Percentiles rank a stretch among this genome's conserved stretches.
These are phyloP conservation scores for Ooceraea biroi DNA, from an alignment of 1,140 invertebrate species.

Conservation along the genomic window DNA sequence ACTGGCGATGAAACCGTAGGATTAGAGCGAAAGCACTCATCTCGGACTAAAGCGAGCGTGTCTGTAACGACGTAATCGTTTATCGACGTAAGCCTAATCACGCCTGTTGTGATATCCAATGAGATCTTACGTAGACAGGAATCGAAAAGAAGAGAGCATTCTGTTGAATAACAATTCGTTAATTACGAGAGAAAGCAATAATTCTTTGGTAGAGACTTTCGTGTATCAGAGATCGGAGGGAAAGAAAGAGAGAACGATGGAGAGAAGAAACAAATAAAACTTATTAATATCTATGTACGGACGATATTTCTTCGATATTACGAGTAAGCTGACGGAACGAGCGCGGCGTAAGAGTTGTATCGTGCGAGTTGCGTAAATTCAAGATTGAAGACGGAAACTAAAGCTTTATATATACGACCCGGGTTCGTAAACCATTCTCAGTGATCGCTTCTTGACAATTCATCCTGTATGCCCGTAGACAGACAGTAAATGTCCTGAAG, in stretches of 20 bases:
- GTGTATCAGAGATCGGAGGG: slow-evolving; percentile 27
- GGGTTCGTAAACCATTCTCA: slow-evolving; percentile 37
- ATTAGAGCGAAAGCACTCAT: slow-evolving; percentile 53
- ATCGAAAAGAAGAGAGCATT: slow-evolving; percentile 36
- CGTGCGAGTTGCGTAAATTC: slow-evolving; percentile 2
- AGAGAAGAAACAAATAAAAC: slow-evolving; percentile 55
- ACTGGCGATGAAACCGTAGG: slow-evolving; percentile 35
- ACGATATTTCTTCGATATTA: slow-evolving; percentile 65
- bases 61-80: slow-evolving; percentile 54
- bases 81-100: slow-evolving; percentile 73
- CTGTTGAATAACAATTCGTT: slow-evolving; percentile 60
- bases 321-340: slow-evolving; percentile 50
- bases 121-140: slow-evolving; percentile 61
- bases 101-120: slow-evolving; percentile 70
- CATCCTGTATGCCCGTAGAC: slow-evolving; percentile 46
- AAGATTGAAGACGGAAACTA: background rate
- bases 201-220: slow-evolving; percentile 67
- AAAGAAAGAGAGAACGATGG: slow-evolving; percentile 44
- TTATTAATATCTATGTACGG: slow-evolving; percentile 32
- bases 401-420: background rate
- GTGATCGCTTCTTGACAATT: slow-evolving; percentile 64
- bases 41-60: slow-evolving; percentile 42
- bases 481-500: slow-evolving; percentile 64
- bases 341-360: slow-evolving; percentile 23
- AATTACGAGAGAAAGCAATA: slow-evolving; percentile 71